Evolutionary conservation across 1,140 invertebrate species (phyloP), one percentile per base, ranked within the genome.

Genomic region (Homarus americanus): DNA sequence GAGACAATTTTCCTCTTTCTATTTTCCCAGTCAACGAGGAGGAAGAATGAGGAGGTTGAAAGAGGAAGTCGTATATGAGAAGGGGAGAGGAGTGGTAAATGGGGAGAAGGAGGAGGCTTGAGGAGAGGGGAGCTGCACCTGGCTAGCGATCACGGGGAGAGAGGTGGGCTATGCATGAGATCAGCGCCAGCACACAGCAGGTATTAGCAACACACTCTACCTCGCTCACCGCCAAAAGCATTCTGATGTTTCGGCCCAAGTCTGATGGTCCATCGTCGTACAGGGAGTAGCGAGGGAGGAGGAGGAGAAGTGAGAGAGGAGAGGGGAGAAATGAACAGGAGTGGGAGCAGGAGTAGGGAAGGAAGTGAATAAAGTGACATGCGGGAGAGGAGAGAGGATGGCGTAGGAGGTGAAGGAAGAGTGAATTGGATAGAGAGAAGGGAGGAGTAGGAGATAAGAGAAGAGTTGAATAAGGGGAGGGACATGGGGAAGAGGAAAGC

Each of bases 171-270:
- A 49, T 80, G 78, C 78, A 80, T 80, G 44, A 80, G 78, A 53
- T 49, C 41, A 80, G 32, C 78, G n/a, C 44, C 41, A 53, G 44
- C 78, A 80, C 78, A 28, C 41, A n/a, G 36, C 78, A 28, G 41
- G 44, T 80, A 80, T 80, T 80, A 80, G 44, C 78, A 36, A 49
- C 78, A 28, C n/a, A 44, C 36, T 32, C 72, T 28, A 73, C 72
- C 72, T 36, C 72, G 32, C 32, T 40, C 72, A 73, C 32, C 72
- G 36, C 72, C 82, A 73, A 85, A 85, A 85, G 82, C 82, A 85
- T 85, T 85, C 82, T 85, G 82, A 85, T 85, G 82, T 85, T 85
- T 85, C 82, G n/a, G 34, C 36, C 82, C 82, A 85, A 73, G 82
- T 85, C 66, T 85, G 82, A 85, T 85, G 82, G 36, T 41, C 32